A percentile compares a stretch with the other conserved stretches of the same genome.
Evolutionary conservation across 2,113 vertebrate genomes (phyloP).

Genomic region (Chrysemys picta): DNA sequence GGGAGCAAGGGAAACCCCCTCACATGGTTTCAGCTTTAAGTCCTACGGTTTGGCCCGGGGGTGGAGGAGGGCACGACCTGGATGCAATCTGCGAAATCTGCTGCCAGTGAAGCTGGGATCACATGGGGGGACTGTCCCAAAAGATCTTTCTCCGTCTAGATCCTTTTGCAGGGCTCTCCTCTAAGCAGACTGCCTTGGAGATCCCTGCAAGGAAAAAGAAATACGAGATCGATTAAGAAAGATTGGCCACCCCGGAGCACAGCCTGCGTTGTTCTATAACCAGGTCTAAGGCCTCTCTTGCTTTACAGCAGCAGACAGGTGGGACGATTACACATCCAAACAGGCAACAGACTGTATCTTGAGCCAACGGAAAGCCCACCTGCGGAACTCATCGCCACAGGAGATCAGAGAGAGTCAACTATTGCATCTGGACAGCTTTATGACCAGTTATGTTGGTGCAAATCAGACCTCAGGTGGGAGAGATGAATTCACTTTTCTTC

Average conservation of each 20-base stretch:
- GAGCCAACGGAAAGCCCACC: neutral
- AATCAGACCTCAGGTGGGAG: neutral
- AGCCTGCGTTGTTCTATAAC: neutral
- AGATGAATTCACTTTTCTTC: neutral
- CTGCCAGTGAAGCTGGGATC: neutral
- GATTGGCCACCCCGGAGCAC: neutral
- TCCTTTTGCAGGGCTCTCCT: neutral
- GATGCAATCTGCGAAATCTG: too few species aligned
- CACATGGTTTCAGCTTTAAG: slow-evolving; percentile 74
- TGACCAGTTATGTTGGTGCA: neutral
- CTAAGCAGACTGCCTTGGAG: neutral
- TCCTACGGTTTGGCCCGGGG: neutral
- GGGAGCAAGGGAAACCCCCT: slow-evolving; percentile 39
- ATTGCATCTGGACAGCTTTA: neutral
- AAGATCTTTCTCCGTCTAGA: neutral
- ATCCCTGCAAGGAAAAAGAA: neutral
- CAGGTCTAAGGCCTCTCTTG: neutral
- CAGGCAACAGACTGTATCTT: neutral
- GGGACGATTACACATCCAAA: neutral
- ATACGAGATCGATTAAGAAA: neutral
- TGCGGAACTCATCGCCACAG: neutral
- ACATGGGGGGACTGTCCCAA: neutral
- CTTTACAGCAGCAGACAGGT: neutral
- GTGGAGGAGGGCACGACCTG: neutral
- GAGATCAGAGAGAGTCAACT: neutral